Conservation (phyloP, 1,140 invertebrate genomes). For the Drosophila pseudoananassae region DNA sequence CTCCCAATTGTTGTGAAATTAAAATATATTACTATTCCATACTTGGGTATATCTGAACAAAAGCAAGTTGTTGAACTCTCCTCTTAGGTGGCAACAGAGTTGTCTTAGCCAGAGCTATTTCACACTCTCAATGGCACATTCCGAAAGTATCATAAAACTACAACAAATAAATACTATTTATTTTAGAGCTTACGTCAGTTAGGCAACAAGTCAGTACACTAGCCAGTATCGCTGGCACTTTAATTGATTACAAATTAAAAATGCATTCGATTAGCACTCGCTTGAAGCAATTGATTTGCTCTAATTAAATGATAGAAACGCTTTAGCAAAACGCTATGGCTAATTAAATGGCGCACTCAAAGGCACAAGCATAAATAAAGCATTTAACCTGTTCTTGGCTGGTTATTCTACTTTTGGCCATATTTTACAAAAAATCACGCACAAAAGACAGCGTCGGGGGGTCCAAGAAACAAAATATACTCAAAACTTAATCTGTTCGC, state of each 20-base stretch:
- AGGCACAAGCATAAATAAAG: conserved; percentile 10
- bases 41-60: no score
- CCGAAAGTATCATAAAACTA: not conserved
- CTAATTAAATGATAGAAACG: conserved; percentile 47
- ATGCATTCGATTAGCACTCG: conserved; percentile 37
- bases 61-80: not conserved
- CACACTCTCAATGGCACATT: conserved; percentile 22
- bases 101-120: conserved; percentile 17
- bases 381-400: conserved; percentile 10
- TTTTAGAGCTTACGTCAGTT: not conserved
- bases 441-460: conserved; percentile 1
- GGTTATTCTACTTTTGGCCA: conserved; percentile 7
- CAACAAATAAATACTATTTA: conserved; percentile 12
- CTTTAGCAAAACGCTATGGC: conserved; percentile 11
- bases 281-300: conserved; percentile 42
- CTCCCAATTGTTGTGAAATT: not conserved
- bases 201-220: not conserved
- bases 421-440: conserved; percentile 19
- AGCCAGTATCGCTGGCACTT: conserved; percentile 11
- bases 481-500: conserved; percentile 74
- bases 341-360: conserved; percentile 21
- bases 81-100: not conserved
- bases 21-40: conserved; percentile 2
- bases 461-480: conserved; percentile 15
- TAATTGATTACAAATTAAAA: conserved; percentile 57